A percentile compares a stretch with the other conserved stretches of the same genome.
These are phyloP conservation scores for Pygoscelis adeliae DNA, from an alignment of 2,113 vertebrate species.

Conservation along the genomic window DNA sequence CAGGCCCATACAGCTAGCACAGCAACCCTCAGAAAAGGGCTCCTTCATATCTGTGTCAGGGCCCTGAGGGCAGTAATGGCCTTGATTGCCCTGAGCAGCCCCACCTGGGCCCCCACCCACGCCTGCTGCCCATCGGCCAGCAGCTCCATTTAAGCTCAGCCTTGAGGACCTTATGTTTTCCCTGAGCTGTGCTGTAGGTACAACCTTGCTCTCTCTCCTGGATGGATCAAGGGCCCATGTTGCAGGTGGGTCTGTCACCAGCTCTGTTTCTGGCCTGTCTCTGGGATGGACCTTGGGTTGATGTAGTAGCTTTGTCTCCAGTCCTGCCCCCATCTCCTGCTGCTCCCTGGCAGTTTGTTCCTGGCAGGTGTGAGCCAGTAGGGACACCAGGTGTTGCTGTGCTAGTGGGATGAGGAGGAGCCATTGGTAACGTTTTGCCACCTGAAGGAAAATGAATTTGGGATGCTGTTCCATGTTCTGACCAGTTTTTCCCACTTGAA, in stretches of 20 bases:
- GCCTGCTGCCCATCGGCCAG: neutral
- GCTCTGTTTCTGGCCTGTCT: neutral
- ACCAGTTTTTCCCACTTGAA: neutral
- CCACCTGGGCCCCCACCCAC: neutral
- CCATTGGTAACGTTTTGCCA: neutral
- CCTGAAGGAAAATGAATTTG: neutral
- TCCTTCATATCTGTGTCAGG: neutral
- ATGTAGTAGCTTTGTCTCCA: neutral
- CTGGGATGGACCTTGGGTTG: neutral
- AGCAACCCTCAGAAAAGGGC: neutral
- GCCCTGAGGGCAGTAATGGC: neutral
- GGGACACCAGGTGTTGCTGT: neutral
- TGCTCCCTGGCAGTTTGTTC: neutral
- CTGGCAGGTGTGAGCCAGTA: fast-evolving
- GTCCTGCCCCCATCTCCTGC: neutral
- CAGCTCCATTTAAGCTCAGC: neutral
- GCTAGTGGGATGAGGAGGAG: neutral
- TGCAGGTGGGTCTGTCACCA: neutral
- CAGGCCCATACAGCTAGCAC: fast-evolving
- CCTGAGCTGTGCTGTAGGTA: neutral
- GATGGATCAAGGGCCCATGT: fast-evolving
- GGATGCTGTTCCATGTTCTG: neutral
- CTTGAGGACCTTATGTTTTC: fast-evolving
- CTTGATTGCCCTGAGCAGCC: neutral
- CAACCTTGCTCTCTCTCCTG: fast-evolving